phyloP scores from a whole-genome alignment of 2,797 vertebrate genomes.

The Serranus cabrilla region DNA sequence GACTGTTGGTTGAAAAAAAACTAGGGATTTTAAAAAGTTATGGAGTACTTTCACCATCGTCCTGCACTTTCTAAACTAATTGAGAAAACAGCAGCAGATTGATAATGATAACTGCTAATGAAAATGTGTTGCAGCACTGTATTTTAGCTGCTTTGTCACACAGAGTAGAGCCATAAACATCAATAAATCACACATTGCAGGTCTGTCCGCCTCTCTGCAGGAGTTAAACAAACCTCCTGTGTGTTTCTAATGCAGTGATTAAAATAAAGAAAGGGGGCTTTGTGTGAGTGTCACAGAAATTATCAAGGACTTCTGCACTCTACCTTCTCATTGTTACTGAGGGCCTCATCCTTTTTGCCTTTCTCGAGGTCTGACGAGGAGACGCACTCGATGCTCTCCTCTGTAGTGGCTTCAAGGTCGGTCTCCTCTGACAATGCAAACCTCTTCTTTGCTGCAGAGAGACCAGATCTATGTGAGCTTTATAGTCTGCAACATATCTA shows the following conservation, averaged over 20 bases:
- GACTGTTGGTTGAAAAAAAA: neutral
- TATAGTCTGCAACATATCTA: conserved; percentile 27
- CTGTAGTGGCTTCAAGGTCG: conserved; percentile 79
- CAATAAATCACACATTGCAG: conserved; percentile 20
- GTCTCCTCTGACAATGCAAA: conserved; percentile 76
- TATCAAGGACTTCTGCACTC: conserved; percentile 1
- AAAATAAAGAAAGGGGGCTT: neutral
- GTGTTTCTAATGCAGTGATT: neutral
- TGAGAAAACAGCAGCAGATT: neutral
- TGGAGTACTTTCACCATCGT: accelerated
- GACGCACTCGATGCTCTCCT: conserved; percentile 81
- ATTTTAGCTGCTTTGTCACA: neutral
- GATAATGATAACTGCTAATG: neutral
- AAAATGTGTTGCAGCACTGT: neutral
- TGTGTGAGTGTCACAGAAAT: neutral
- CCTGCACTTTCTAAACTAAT: neutral
- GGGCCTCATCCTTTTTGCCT: conserved; percentile 73
- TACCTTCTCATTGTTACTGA: conserved; percentile 64
- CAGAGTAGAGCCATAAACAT: neutral
- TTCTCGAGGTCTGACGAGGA: conserved; percentile 78
- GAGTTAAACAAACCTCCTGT: neutral
- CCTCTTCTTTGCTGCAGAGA: conserved; percentile 79
- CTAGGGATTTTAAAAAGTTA: neutral
- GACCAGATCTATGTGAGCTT: conserved; percentile 30
- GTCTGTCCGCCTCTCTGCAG: conserved; percentile 2